A percentile compares a stretch with the other conserved stretches of the same genome.
Conservation (phyloP, 2,113 vertebrate genomes). For the Xyliphius kryptos region DNA sequence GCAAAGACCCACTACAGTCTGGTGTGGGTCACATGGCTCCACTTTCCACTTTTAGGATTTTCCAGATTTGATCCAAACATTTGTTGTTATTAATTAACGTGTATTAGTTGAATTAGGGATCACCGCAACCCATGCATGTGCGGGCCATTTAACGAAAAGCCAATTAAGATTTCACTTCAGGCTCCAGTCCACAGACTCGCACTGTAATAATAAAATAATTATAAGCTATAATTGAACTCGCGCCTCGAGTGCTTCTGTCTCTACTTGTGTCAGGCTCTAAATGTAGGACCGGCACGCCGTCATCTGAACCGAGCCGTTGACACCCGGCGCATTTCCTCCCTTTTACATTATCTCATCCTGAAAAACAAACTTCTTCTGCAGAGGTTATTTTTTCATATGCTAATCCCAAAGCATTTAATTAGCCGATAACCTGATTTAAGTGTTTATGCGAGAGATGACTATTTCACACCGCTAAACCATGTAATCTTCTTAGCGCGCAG, state of each 20-base stretch:
- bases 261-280: not conserved
- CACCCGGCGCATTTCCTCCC: too few relatives aligned
- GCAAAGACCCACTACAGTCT: too few relatives aligned
- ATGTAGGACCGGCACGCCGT: too few relatives aligned
- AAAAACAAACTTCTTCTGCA: constrained; percentile 30
- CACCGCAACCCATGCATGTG: not conserved
- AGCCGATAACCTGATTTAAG: constrained; percentile 42
- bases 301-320: too few relatives aligned
- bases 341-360: not conserved
- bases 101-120: constrained; percentile 20
- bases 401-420: constrained; percentile 41
- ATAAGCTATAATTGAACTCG: not conserved
- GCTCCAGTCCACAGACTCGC: constrained; percentile 8
- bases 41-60: too few relatives aligned
- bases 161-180: constrained; percentile 20
- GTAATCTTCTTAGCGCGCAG: constrained; percentile 39
- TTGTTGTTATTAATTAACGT: not conserved
- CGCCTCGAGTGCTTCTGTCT: not conserved
- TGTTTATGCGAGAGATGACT: constrained; percentile 37
- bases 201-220: constrained; percentile 1
- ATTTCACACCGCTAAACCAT: constrained; percentile 43
- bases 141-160: constrained; percentile 19
- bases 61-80: too few relatives aligned
- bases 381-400: constrained; percentile 25
- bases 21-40: too few relatives aligned